Base-by-base conservation (phyloP, 2,113 vertebrate species). In the Motacilla tschutschensis region DNA sequence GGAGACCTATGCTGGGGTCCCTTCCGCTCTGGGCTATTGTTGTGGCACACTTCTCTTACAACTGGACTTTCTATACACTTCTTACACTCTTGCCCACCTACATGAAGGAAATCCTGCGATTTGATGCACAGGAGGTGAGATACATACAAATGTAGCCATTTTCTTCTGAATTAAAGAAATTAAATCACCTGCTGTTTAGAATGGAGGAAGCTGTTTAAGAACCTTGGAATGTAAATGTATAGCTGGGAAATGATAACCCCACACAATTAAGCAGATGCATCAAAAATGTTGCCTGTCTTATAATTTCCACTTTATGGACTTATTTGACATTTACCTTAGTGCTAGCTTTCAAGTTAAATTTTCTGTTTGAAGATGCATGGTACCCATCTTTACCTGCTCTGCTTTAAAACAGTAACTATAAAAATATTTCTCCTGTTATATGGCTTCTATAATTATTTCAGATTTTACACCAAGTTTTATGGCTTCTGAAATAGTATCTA, bases 1-100 rank as follows among this genome's bases (percentile, higher is more conserved):
- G 99, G 98, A 60, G 54, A 25, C 93, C 98, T 73, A 99, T 99
- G 15, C 65, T 98, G 62, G 97, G 95, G 10, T 99, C 98, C 7
- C 19, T 93, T 51, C 98, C 99, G 0, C 96, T 99, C 41, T 98
- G 98, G 98, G 98, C 99, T 75, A 99, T 99, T 9, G 97, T 99
- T 11, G 98, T 99, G 62, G 98, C 99, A 85, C 99, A 99, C 83
- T 99, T 99, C 95, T 99, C 98, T 80, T 99, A 98, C 88, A 99
- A 99, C 66, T 99, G 99, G 99, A 99, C 98, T 89, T 99, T 99
- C 95, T 99, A 99, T 83, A 99, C 99, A 4, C 97, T 99, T 51
- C 96, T 99, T 85, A 99, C 99, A 0, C 97, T 99, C 89, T 95
- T 99, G 88, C 99, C 99, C 25, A 99, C 99, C 2, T 99, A 99